Evolutionary conservation across 2,797 vertebrate species (phyloP).

Genomic region (Sebastes oblongus): DNA sequence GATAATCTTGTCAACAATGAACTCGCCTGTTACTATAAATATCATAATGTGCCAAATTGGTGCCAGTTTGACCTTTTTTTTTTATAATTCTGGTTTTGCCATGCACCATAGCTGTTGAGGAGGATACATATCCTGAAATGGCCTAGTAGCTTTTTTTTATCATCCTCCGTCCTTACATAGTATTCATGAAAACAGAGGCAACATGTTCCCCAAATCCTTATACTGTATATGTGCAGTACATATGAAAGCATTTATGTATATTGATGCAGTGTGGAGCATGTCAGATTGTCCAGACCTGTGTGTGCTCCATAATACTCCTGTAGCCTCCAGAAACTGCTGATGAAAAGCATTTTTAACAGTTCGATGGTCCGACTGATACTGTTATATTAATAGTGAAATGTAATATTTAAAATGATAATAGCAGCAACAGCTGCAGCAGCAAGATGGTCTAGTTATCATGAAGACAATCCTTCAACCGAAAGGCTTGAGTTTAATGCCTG

Average conservation of each 20-base stretch:
- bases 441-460: neutral
- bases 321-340: slow-evolving; percentile 12
- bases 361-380: neutral
- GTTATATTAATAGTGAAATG: slow-evolving; percentile 12
- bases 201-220: neutral
- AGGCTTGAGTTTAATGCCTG: neutral
- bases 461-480: neutral
- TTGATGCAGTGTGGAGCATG: neutral
- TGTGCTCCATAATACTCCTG: neutral
- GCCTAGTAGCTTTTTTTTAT: neutral
- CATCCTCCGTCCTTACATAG: neutral
- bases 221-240: neutral
- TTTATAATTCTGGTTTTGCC: neutral
- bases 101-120: neutral
- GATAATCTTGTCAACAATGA: slow-evolving; percentile 45
- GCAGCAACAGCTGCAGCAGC: neutral
- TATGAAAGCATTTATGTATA: neutral
- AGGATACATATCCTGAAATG: neutral
- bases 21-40: slow-evolving; percentile 42
- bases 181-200: neutral
- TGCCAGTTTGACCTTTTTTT: slow-evolving; percentile 23
- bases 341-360: neutral
- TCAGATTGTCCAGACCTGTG: neutral
- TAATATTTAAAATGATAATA: neutral
- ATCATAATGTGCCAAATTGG: slow-evolving; percentile 22